Percentiles rank a stretch among this genome's conserved stretches.
Evolutionary conservation across 2,797 vertebrate genomes (phyloP).

Genomic region (Siniperca obscura): DNA sequence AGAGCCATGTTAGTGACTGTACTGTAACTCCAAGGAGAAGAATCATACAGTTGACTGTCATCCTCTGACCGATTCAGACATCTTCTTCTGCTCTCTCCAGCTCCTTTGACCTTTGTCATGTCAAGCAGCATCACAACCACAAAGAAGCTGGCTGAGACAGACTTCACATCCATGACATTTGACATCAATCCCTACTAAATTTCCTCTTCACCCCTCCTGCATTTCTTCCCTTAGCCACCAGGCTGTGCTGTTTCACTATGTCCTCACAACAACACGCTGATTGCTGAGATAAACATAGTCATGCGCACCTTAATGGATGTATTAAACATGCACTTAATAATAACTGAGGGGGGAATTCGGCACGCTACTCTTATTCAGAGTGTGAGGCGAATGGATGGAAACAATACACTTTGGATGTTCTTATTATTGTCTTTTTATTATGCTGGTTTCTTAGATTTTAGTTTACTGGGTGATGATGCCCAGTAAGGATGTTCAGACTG

Average conservation of each 20-base stretch:
- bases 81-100: neutral
- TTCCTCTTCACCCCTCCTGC: slow-evolving; percentile 16
- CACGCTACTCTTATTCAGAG: slow-evolving; percentile 24
- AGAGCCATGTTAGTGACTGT: slow-evolving; percentile 49
- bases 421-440: slow-evolving; percentile 58
- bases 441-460: slow-evolving; percentile 65
- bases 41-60: slow-evolving; percentile 18
- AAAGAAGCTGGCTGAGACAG: neutral
- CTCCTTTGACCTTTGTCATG: slow-evolving; percentile 7
- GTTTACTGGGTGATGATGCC: slow-evolving; percentile 55
- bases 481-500: slow-evolving; percentile 64
- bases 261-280: slow-evolving; percentile 32
- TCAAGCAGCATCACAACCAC: slow-evolving; percentile 11
- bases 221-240: slow-evolving; percentile 56
- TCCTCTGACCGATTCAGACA: slow-evolving; percentile 20
- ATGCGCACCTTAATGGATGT: slow-evolving; percentile 71
- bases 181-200: neutral
- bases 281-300: slow-evolving; percentile 41
- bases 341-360: slow-evolving; percentile 36
- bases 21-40: slow-evolving; percentile 35
- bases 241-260: slow-evolving; percentile 70
- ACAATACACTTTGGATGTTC: slow-evolving; percentile 55
- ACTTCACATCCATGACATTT: slow-evolving; percentile 21
- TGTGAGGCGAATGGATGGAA: slow-evolving; percentile 23
- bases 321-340: slow-evolving; percentile 74